These are phyloP conservation scores for Pecten maximus DNA, from an alignment of 2,888 invertebrate genomes.

Conservation along the genomic window DNA sequence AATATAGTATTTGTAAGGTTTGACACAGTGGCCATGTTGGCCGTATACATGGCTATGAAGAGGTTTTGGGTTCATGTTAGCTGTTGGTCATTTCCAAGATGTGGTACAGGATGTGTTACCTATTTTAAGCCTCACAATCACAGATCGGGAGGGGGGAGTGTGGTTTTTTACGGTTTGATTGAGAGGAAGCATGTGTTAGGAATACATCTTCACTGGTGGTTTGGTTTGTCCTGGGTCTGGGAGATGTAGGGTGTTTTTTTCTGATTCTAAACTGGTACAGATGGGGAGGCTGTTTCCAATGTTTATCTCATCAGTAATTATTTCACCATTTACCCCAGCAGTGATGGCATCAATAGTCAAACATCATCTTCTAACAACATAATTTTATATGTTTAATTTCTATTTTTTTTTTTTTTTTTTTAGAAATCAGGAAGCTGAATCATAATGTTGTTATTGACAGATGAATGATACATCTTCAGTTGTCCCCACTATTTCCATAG, in stretches of 20 bases:
- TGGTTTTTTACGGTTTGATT: slow-evolving; percentile 11
- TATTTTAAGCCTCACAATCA: slow-evolving; percentile 13
- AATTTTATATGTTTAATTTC: no score
- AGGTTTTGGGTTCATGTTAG: not conserved
- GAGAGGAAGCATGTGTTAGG: not conserved
- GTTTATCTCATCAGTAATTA: slow-evolving; percentile 2
- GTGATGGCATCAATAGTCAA: not conserved
- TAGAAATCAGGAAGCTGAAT: no score
- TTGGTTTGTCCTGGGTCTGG: not conserved
- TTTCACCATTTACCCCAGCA: not conserved
- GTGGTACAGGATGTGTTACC: not conserved
- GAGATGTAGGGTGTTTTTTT: not conserved
- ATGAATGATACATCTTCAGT: no score
- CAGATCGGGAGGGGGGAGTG: not conserved
- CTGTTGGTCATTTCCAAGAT: slow-evolving; percentile 26
- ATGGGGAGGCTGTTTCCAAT: not conserved
- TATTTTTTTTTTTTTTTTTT: no score
- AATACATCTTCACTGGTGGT: slow-evolving; percentile 2
- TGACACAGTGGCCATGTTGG: not conserved
- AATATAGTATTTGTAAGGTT: not conserved
- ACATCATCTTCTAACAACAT: not conserved
- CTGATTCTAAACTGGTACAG: not conserved
- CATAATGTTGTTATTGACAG: no score
- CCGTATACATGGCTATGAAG: not conserved
- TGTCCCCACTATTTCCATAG: no score